Percentiles rank a stretch among this genome's conserved stretches.
These are phyloP conservation scores for Siniperca obscura DNA, from an alignment of 2,797 vertebrate species.

Conservation along the genomic window DNA sequence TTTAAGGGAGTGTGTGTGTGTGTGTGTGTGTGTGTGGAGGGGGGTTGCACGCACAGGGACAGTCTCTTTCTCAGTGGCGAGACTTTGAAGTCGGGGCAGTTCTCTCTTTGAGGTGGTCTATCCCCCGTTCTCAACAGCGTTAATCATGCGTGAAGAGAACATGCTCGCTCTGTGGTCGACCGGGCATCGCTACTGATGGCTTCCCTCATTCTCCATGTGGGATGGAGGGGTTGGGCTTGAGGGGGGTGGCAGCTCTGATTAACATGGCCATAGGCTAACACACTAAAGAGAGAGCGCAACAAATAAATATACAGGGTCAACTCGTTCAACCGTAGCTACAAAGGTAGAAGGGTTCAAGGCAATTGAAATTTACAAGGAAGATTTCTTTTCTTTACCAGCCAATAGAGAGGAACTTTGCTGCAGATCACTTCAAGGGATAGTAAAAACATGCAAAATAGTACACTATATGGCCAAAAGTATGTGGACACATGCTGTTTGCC, in stretches of 20 bases:
- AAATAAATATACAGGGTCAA: constrained; percentile 74
- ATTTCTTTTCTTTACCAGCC: constrained; percentile 23
- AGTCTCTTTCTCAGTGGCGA: constrained; percentile 66
- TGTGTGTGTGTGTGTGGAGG: constrained; percentile 15
- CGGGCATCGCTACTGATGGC: constrained; percentile 71
- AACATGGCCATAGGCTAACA: constrained; percentile 72
- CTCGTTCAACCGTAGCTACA: constrained; percentile 58
- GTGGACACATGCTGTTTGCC: neutral
- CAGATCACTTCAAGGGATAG: constrained; percentile 55
- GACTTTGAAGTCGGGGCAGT: constrained; percentile 82
- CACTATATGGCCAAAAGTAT: neutral
- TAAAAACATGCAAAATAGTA: constrained; percentile 26
- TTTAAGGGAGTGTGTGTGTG: constrained; percentile 47
- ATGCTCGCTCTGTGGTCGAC: constrained; percentile 75
- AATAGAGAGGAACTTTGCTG: constrained; percentile 20
- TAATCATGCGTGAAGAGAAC: constrained; percentile 86
- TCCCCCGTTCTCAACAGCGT: constrained; percentile 76
- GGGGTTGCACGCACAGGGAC: constrained; percentile 43
- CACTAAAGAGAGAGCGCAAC: constrained; percentile 70
- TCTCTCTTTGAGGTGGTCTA: constrained; percentile 83
- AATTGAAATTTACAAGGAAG: constrained; percentile 40
- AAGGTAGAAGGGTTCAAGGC: constrained; percentile 58
- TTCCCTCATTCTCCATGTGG: constrained; percentile 60
- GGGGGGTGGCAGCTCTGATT: constrained; percentile 63
- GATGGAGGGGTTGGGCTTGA: constrained; percentile 34